Evolutionary conservation across 2,888 invertebrate species (phyloP).

Genomic region (Sympetrum striolatum): DNA sequence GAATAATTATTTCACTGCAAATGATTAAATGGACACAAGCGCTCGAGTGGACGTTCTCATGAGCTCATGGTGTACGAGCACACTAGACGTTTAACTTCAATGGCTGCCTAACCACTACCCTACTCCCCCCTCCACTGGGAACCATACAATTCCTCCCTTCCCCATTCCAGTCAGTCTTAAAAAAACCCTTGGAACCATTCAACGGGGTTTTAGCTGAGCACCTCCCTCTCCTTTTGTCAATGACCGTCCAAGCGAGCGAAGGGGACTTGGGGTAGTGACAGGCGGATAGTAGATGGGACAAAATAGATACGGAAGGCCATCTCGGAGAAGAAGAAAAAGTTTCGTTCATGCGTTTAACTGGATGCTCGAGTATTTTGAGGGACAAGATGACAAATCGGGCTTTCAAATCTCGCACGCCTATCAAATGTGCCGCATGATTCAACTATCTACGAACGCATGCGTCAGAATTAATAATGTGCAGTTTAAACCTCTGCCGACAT

Average conservation of each 20-base stretch:
- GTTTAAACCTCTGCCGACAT: too few species aligned
- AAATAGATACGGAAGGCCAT: neutral
- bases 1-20: neutral
- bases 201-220: constrained; percentile 3
- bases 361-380: neutral
- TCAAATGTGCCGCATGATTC: neutral
- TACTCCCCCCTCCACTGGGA: neutral
- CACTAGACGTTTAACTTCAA: neutral
- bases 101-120: neutral
- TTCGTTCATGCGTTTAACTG: neutral
- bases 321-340: neutral
- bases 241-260: constrained; percentile 31
- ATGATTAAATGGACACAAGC: neutral
- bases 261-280: neutral
- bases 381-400: neutral
- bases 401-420: neutral
- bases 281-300: neutral
- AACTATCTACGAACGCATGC: neutral
- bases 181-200: constrained; percentile 28
- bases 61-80: neutral
- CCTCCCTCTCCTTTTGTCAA: constrained; percentile 16
- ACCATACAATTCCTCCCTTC: neutral
- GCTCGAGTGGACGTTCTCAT: neutral
- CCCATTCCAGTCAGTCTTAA: neutral
- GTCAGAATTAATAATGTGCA: too few species aligned